These are phyloP conservation scores for Girardia tigrina DNA, from an alignment of 2,888 invertebrate genomes.

Conservation along the genomic window DNA sequence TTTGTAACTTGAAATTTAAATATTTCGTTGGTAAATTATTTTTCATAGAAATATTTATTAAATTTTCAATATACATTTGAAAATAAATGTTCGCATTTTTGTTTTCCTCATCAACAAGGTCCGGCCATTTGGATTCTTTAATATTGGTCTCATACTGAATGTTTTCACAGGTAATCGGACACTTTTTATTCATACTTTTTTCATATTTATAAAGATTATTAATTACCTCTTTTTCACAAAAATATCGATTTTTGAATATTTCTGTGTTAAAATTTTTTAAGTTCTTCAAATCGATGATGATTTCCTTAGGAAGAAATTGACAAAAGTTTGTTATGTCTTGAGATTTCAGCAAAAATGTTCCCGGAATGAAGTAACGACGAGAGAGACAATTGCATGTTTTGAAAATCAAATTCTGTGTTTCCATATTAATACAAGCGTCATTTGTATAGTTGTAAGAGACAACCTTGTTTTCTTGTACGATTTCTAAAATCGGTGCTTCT, in stretches of 20 bases:
- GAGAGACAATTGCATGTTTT: neutral
- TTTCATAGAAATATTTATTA: neutral
- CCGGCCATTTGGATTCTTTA: slow-evolving; percentile 19
- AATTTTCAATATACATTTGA: neutral
- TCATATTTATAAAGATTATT: neutral
- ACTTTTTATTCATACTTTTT: neutral
- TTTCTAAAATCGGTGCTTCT: neutral
- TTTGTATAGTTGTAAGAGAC: neutral
- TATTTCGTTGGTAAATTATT: neutral
- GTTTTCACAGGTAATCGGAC: neutral
- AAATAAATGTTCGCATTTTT: neutral
- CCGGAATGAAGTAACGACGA: neutral
- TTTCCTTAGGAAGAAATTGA: neutral
- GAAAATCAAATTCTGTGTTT: neutral
- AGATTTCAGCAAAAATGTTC: neutral
- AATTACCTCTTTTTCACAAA: neutral
- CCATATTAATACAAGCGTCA: neutral
- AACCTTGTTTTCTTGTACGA: neutral
- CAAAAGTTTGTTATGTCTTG: neutral
- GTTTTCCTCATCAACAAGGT: neutral
- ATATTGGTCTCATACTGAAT: neutral
- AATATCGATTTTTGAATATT: neutral
- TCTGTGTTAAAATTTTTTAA: neutral
- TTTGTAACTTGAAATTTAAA: neutral
- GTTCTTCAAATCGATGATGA: neutral